phyloP scores from a whole-genome alignment of 2,113 vertebrate species.

The Ifrita kowaldi region DNA sequence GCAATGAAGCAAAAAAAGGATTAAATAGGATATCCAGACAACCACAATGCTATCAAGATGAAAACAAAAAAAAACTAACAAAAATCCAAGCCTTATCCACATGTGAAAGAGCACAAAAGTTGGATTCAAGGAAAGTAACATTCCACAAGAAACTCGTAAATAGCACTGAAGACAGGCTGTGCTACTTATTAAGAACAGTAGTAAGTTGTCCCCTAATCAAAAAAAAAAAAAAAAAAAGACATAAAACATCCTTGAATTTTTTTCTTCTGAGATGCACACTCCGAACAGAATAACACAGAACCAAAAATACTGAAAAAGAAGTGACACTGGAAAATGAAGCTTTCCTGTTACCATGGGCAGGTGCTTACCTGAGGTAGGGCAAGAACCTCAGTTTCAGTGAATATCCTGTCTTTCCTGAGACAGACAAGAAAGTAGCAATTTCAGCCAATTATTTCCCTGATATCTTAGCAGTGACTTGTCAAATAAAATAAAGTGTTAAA shows the following conservation, averaged over 20 bases:
- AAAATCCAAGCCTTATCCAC: neutral
- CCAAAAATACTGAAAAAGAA: neutral
- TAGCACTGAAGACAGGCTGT: neutral
- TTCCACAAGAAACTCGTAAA: neutral
- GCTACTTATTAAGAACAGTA: neutral
- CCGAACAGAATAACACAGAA: neutral
- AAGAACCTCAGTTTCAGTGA: neutral
- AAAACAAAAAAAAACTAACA: accelerated
- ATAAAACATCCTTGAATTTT: neutral
- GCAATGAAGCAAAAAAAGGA: neutral
- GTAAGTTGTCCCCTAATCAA: neutral
- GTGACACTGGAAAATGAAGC: neutral
- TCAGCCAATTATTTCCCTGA: neutral
- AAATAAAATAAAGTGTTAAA: neutral
- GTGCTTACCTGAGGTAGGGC: neutral
- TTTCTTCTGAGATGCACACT: neutral
- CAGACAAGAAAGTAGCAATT: neutral
- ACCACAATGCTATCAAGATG: neutral
- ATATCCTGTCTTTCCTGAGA: neutral
- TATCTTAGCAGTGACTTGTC: neutral
- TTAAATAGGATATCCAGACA: neutral
- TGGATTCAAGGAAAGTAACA: neutral
- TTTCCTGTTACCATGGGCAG: neutral
- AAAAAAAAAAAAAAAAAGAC: neutral
- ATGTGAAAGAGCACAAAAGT: neutral